Evolutionary conservation across 2,113 vertebrate species (phyloP).

Genomic region (Corythornis madagascariensis): DNA sequence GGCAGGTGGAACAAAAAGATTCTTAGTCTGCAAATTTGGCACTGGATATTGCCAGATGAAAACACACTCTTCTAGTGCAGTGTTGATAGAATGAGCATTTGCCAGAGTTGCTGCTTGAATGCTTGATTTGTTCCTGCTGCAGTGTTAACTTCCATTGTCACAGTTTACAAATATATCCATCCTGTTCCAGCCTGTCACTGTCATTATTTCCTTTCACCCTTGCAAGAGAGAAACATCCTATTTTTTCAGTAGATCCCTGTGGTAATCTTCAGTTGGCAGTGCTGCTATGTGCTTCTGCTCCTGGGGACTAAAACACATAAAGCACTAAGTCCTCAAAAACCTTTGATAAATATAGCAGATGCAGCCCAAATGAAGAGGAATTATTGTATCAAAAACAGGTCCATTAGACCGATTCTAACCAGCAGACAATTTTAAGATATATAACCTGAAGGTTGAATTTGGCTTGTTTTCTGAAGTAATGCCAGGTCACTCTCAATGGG

Average conservation of each 20-base stretch:
- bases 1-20: constrained; percentile 19
- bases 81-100: constrained; percentile 30
- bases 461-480: neutral
- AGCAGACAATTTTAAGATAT: neutral
- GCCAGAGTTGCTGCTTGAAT: constrained; percentile 47
- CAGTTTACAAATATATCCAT: constrained; percentile 66
- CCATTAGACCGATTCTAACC: constrained; percentile 9
- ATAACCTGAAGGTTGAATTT: constrained; percentile 24
- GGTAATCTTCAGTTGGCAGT: neutral
- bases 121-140: constrained; percentile 43
- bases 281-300: neutral
- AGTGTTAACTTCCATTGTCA: constrained; percentile 66
- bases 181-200: constrained; percentile 33
- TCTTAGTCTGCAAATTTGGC: constrained; percentile 24
- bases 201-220: constrained; percentile 50
- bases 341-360: constrained; percentile 40
- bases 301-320: constrained; percentile 6
- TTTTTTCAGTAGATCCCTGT: constrained; percentile 32
- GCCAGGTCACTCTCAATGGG: neutral
- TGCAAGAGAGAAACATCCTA: constrained; percentile 14
- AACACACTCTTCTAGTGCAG: neutral
- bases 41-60: constrained; percentile 8
- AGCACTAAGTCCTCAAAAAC: neutral
- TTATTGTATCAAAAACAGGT: constrained; percentile 44
- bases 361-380: constrained; percentile 27